A percentile compares a stretch with the other conserved stretches of the same genome.
Conservation (phyloP, 1,140 invertebrate species). For the Orius insidiosus region DNA sequence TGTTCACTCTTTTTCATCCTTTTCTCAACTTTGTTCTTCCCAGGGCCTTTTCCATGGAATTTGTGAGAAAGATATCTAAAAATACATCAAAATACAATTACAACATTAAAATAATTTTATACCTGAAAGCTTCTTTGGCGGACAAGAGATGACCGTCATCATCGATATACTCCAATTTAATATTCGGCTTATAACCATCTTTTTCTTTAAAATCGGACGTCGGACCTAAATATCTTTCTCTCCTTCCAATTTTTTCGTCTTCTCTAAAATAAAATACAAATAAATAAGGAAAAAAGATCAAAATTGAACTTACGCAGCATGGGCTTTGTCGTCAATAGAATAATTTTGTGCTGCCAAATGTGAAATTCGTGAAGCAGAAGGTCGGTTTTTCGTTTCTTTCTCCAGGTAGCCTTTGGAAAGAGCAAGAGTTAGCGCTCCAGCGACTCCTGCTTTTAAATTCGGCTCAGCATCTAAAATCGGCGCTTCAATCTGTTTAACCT, state of each 20-base stretch:
- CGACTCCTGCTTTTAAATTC: slow-evolving; percentile 79
- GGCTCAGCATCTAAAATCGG: slow-evolving; percentile 88
- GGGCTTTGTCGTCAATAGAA: slow-evolving; percentile 91
- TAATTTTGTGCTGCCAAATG: slow-evolving; percentile 80
- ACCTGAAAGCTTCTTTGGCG: slow-evolving; percentile 92
- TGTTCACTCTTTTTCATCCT: slow-evolving; percentile 88
- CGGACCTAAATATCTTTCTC: slow-evolving; percentile 70
- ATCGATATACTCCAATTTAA: slow-evolving; percentile 96
- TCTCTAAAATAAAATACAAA: slow-evolving; percentile 49
- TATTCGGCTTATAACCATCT: slow-evolving; percentile 78
- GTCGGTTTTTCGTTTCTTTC: slow-evolving; percentile 53
- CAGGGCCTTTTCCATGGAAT: slow-evolving; percentile 98
- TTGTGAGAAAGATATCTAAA: slow-evolving; percentile 78
- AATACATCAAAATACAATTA: slow-evolving; percentile 12
- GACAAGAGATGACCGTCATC: slow-evolving; percentile 79
- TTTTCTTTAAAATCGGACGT: slow-evolving; percentile 90
- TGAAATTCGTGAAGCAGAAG: slow-evolving; percentile 51
- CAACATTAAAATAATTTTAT: neutral
- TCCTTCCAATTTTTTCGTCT: slow-evolving; percentile 60
- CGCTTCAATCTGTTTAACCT: slow-evolving; percentile 33
- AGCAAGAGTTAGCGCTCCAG: slow-evolving; percentile 78
- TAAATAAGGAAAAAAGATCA: slow-evolving; percentile 3
- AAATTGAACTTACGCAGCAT: slow-evolving; percentile 42
- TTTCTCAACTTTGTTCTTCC: slow-evolving; percentile 97
- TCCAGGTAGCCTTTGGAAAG: slow-evolving; percentile 92